Conservation (phyloP, 1,140 invertebrate species). For the Drosophila parvula region DNA sequence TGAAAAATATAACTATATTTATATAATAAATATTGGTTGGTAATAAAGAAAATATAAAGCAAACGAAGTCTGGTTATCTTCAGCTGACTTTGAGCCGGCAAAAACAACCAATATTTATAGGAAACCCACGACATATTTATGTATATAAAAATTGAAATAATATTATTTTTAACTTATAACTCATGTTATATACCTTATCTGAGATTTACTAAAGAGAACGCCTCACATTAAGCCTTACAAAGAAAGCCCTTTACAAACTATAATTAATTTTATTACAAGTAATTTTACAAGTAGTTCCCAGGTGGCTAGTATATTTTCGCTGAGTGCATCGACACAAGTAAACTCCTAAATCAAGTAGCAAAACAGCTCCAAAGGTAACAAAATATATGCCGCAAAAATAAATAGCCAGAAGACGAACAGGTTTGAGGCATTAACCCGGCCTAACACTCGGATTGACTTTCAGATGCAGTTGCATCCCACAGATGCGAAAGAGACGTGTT, state of each 20-base stretch:
- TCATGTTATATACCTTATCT: too few relatives aligned
- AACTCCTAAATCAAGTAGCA: conserved; percentile 57
- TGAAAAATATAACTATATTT: too few relatives aligned
- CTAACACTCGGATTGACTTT: conserved; percentile 41
- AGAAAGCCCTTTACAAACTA: background rate
- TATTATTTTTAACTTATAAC: too few relatives aligned
- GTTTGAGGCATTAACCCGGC: conserved; percentile 56
- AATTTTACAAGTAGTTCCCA: too few relatives aligned
- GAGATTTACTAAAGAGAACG: background rate
- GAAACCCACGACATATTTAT: too few relatives aligned
- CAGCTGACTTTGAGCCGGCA: too few relatives aligned
- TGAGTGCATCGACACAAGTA: conserved; percentile 30
- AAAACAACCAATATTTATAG: too few relatives aligned
- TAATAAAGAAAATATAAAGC: too few relatives aligned
- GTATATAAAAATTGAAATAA: too few relatives aligned
- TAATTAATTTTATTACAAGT: too few relatives aligned
- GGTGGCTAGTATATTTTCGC: background rate
- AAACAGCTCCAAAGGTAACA: conserved; percentile 50
- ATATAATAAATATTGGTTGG: too few relatives aligned
- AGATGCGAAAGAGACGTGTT: conserved; percentile 21
- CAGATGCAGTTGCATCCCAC: conserved; percentile 43
- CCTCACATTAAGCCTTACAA: background rate
- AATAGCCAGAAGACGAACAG: conserved; percentile 50
- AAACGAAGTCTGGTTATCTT: too few relatives aligned
- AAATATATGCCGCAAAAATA: conserved; percentile 52